Evolutionary conservation across 2,113 vertebrate species (phyloP).

Genomic region (Glareola pratincola): DNA sequence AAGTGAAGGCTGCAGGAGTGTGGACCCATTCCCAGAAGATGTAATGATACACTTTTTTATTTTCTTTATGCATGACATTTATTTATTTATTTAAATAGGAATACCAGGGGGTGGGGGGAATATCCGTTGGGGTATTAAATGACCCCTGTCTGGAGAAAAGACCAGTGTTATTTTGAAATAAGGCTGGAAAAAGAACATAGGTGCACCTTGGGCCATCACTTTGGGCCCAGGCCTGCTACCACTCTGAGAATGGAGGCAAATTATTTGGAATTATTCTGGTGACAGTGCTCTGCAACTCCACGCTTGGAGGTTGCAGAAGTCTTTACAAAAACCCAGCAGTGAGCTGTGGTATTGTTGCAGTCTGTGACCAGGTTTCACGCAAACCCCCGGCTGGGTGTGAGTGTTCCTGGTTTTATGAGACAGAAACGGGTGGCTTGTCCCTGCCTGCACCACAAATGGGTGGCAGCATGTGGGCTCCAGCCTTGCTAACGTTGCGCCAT

Average conservation of each 20-base stretch:
- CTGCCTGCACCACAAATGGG: not conserved
- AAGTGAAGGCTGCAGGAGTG: no score
- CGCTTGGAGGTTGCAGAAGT: not conserved
- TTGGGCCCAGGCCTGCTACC: not conserved
- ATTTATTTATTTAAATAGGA: not conserved
- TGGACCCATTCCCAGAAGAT: not conserved
- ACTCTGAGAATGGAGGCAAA: not conserved
- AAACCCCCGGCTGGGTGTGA: not conserved
- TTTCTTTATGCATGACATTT: no score
- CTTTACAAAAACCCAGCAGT: not conserved
- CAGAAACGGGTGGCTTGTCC: not conserved
- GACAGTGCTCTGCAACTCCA: accelerated
- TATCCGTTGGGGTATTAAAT: not conserved
- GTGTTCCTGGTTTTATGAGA: not conserved
- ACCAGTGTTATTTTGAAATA: not conserved
- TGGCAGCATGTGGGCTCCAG: not conserved
- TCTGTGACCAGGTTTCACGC: not conserved
- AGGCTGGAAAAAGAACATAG: not conserved
- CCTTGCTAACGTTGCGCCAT: not conserved
- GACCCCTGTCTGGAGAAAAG: not conserved
- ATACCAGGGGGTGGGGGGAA: not conserved
- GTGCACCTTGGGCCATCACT: not conserved
- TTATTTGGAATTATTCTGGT: not conserved
- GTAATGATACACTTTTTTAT: not conserved
- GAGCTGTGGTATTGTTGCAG: not conserved